Evolutionary conservation across 2,888 invertebrate species (phyloP), one percentile per base, ranked within the genome.

Genomic region (Eristalinus aeneus): DNA sequence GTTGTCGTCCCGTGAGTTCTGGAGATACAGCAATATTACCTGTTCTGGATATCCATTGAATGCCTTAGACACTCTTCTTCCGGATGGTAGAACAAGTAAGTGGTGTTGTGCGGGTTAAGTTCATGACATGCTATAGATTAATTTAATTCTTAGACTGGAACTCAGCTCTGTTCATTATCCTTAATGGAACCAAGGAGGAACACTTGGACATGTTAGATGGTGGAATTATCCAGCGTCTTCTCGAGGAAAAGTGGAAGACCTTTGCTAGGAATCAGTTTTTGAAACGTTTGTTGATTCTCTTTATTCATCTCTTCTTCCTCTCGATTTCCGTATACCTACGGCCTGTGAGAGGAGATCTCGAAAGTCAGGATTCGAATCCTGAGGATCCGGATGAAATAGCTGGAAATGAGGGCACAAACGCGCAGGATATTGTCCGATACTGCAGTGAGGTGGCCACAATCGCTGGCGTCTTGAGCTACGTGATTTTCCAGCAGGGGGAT

Each of bases 211-310:
- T 99, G 99, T 94, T 99, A 90, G 98, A 98, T 91, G 98, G 99
- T 64, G 99, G 99, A 34, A 99, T 99, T 76, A 99, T 99, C 90
- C 98, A 99, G 91, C 95, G 98, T 90, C 93, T 99, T 65, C 94
- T 99, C 20, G 99, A 99, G 92, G 99, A 99, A 93, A 99, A 99
- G 92, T 99, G 99, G 99, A 99, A 99, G 93, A 98, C 98, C 0
- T 99, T 98, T 93, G 99, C 98, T 31, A 95, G 97, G 93, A 96
- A 96, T 90, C 98, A 98, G 93, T 98, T 99, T 92, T 94, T 98
- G 82, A 97, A 98, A 93, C 95, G 98, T 46, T 94, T 99, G 31
- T 94, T 97, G 36, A 96, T 99, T 89, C 94, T 99, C 64, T 94
- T 97, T 90, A 94, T 97, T 31, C 99, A 99, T 92, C 94, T 99